Base-by-base conservation (phyloP, 2,888 invertebrate genomes). In the Bembecia ichneumoniformis region DNA sequence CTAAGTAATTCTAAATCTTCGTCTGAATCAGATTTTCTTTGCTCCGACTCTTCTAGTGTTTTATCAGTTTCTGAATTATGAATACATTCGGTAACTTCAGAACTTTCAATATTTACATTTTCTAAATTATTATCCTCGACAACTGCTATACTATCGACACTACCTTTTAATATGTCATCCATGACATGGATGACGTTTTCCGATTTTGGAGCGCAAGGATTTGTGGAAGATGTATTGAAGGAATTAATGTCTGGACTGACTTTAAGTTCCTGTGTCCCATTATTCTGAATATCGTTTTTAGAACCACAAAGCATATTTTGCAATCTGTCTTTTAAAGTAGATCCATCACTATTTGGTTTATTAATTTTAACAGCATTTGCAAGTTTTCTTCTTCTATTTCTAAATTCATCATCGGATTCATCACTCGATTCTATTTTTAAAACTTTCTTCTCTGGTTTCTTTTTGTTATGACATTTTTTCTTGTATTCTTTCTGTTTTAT, bases 291-390 rank as follows among this genome's bases (percentile, higher is more conserved):
- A 40, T 65, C 58, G 17, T 60, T 60, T 54, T 66, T 62, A 35
- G 66, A 56, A 46, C 57, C 64, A 63, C 64, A 63, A 36, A 84
- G 63, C 86, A 87, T 86, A 62, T 77, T 81, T 49, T 77, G 73
- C 2, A 87, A 58, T 59, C 86, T 74, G 48, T 74, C 77, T 63
- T 80, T 84, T 49, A 86, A 65, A 11, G 82, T 74, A 47, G 78
- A 64, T 55, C 71, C 75, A 56, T 84, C 82, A 61, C 60, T 14
- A 15, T 73, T 79, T 5, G 54, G 54, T 55, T 66, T 77, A 54
- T 70, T 71, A n/a, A 89, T 77, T 44, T 76, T 68, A 36, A 90
- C 87, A 48, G 90, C 90, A 67, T 89, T 78, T 55, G 88, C 88
- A 54, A 90, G 66, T 67, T 88, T 88, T 55, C 78, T 73, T 58